Evolutionary conservation across 2,113 vertebrate genomes (phyloP).

Genomic region (Scolopax mira): DNA sequence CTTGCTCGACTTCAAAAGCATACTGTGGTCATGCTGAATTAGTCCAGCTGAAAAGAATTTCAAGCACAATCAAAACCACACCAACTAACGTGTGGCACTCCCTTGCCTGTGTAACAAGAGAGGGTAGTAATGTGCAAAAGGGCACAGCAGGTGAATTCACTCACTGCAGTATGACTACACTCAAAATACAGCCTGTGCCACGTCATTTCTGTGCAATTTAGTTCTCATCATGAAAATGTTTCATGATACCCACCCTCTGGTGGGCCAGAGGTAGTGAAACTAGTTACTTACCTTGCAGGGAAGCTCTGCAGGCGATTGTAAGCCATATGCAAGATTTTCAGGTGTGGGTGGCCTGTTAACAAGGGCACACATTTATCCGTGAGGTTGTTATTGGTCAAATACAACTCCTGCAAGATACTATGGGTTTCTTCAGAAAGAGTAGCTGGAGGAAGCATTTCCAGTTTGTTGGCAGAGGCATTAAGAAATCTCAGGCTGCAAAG

Average conservation of each 20-base stretch:
- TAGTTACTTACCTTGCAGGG: conserved; percentile 85
- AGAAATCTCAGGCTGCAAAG: conserved; percentile 86
- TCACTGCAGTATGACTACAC: not conserved
- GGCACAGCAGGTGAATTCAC: not conserved
- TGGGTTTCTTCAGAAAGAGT: conserved; percentile 91
- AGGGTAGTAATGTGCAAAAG: not conserved
- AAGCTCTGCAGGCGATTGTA: conserved; percentile 97
- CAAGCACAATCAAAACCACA: not conserved
- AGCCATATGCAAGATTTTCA: conserved; percentile 94
- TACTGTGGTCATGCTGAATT: not conserved
- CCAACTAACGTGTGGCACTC: not conserved
- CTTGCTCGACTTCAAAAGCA: not conserved
- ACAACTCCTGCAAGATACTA: conserved; percentile 94
- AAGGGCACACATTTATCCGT: conserved; percentile 95
- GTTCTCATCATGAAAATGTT: not conserved
- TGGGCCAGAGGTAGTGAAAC: not conserved
- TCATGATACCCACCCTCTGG: not conserved
- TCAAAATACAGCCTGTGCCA: not conserved
- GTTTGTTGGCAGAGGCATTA: conserved; percentile 94
- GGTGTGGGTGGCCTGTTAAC: conserved; percentile 89
- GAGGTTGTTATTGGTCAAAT: conserved; percentile 94
- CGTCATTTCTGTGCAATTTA: not conserved
- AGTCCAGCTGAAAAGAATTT: not conserved
- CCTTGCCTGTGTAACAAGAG: not conserved
- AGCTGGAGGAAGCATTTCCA: conserved; percentile 92